Evolutionary conservation across 1,140 invertebrate genomes (phyloP).

Genomic region (Geopemphigus sp.): DNA sequence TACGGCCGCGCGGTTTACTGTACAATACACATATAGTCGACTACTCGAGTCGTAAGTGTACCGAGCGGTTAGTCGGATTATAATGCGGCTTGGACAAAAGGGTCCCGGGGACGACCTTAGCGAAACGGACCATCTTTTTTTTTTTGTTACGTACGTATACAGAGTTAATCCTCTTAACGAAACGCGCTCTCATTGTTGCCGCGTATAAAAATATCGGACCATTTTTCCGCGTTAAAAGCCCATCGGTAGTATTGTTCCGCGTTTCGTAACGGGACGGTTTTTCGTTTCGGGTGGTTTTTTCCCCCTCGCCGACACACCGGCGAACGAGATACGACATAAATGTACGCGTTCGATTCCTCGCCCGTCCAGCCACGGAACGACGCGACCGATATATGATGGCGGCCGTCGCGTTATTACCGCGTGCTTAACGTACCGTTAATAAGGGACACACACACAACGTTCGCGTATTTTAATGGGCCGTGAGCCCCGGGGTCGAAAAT

Average conservation of each 20-base stretch:
- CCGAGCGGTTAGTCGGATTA: slow-evolving; percentile 8
- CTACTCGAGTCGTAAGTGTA: too few species aligned
- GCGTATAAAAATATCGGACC: slow-evolving; percentile 2
- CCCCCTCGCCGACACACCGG: too few species aligned
- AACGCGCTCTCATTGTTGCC: slow-evolving; percentile 32
- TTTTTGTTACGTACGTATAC: slow-evolving; percentile 5
- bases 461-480: slow-evolving; percentile 32
- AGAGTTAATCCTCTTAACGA: slow-evolving; percentile 46
- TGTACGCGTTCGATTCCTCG: slow-evolving; percentile 27
- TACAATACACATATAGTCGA: too few species aligned
- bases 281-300: neutral
- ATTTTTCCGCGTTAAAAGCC: slow-evolving; percentile 33
- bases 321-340: slow-evolving; percentile 6
- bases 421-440: slow-evolving; percentile 47
- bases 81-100: neutral
- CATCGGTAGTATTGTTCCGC: neutral
- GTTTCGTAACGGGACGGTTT: neutral
- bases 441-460: slow-evolving; percentile 43
- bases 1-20: too few species aligned
- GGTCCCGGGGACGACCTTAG: neutral
- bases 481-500: slow-evolving; percentile 31
- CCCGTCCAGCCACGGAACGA: slow-evolving; percentile 8
- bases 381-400: too few species aligned
- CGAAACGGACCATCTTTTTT: slow-evolving; percentile 26
- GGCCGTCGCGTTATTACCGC: slow-evolving; percentile 3